Evolutionary conservation across 2,888 invertebrate species (phyloP).

Genomic region (Epistrophe grossulariae): DNA sequence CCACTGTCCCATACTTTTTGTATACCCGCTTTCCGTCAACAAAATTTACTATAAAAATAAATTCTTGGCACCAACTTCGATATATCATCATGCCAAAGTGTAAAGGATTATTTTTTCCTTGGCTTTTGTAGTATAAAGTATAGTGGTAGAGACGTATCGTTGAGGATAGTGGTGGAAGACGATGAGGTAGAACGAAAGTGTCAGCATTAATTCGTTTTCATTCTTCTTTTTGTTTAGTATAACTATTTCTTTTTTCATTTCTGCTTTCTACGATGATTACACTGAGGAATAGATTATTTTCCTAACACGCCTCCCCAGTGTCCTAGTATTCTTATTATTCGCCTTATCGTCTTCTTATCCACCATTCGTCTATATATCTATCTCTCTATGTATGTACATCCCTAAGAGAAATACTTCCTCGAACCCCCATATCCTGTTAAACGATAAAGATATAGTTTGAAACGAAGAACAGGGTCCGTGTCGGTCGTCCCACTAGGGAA

Average conservation of each 20-base stretch:
- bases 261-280: conserved; percentile 32
- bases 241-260: conserved; percentile 8
- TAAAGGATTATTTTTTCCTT: conserved; percentile 20
- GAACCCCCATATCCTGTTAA: conserved; percentile 33
- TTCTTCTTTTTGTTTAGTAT: conserved; percentile 39
- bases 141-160: not conserved
- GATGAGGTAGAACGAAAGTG: conserved; percentile 24
- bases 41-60: conserved; percentile 20
- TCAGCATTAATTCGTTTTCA: conserved; percentile 54
- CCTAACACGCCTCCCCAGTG: conserved; percentile 53
- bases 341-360: conserved; percentile 45
- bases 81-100: conserved; percentile 47
- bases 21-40: not conserved
- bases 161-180: not conserved
- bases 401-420: conserved; percentile 17
- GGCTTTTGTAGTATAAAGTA: not conserved
- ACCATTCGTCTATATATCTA: conserved; percentile 8
- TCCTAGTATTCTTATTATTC: conserved; percentile 23
- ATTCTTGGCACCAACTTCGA: conserved; percentile 42
- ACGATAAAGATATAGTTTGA: conserved; percentile 63
- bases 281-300: conserved; percentile 59
- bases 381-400: too few relatives aligned
- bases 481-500: conserved; percentile 43
- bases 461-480: conserved; percentile 34
- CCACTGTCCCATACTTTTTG: not conserved